A percentile compares a stretch with the other conserved stretches of the same genome.
phyloP scores from a whole-genome alignment of 2,888 invertebrate genomes.

The Coenonympha arcania region DNA sequence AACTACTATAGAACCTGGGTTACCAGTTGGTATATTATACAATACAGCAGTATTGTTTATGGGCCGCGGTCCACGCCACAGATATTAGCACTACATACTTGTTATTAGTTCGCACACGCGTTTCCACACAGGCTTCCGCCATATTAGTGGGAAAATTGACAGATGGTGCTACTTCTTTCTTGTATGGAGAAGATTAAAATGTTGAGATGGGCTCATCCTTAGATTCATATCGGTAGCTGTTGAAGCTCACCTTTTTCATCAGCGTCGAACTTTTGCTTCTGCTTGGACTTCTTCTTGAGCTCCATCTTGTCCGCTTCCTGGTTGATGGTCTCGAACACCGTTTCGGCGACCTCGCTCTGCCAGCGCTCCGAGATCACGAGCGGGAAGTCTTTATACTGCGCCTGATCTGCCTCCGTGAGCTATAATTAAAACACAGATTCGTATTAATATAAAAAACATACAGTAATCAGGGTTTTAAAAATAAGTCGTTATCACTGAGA shows the following conservation, averaged over 20 bases:
- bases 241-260: conserved; percentile 86
- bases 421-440: conserved; percentile 41
- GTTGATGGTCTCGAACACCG: conserved; percentile 98
- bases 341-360: conserved; percentile 99
- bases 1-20: too few relatives aligned
- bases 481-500: too few relatives aligned
- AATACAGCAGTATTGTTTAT: too few relatives aligned
- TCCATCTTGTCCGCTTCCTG: conserved; percentile 97
- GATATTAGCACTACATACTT: too few relatives aligned
- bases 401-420: conserved; percentile 97
- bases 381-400: conserved; percentile 98
- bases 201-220: background rate
- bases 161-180: too few relatives aligned
- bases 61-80: too few relatives aligned
- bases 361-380: conserved; percentile 99
- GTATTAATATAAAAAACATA: too few relatives aligned
- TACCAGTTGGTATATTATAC: too few relatives aligned
- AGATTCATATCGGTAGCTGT: background rate
- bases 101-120: too few relatives aligned
- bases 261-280: conserved; percentile 93
- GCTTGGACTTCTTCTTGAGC: conserved; percentile 93
- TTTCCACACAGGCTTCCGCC: too few relatives aligned
- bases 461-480: too few relatives aligned
- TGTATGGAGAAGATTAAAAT: background rate
- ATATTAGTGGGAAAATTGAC: too few relatives aligned